phyloP scores from a whole-genome alignment of 2,113 vertebrate genomes.

The Notarius quadriscutis region DNA sequence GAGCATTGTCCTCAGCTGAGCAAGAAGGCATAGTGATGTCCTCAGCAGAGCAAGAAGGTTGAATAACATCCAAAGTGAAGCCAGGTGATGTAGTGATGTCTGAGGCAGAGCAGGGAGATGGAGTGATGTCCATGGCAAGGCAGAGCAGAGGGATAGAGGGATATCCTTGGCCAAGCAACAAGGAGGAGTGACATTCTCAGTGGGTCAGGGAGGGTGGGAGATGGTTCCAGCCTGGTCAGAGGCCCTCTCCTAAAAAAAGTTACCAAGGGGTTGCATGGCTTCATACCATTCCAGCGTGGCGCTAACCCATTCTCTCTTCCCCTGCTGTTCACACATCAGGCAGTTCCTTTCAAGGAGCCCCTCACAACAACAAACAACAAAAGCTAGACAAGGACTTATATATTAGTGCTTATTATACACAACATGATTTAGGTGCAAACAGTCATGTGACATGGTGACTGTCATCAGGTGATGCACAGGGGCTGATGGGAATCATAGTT shows the following conservation, averaged over 20 bases:
- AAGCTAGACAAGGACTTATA: not conserved
- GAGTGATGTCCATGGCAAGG: not conserved
- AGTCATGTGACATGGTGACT: not conserved
- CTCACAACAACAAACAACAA: not conserved
- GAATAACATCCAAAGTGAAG: no score
- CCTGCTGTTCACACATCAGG: not conserved
- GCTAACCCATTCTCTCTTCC: not conserved
- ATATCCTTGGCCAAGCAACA: not conserved
- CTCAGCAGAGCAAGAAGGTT: no score
- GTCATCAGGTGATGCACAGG: no score
- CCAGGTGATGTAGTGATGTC: no score
- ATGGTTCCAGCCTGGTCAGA: not conserved
- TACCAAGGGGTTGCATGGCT: not conserved
- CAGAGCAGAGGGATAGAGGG: not conserved
- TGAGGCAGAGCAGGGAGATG: not conserved
- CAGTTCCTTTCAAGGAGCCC: not conserved
- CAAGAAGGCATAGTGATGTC: no score
- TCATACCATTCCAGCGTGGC: not conserved
- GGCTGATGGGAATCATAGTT: not conserved
- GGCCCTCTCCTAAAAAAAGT: not conserved
- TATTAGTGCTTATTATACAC: not conserved
- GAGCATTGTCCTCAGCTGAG: no score
- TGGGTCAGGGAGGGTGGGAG: no score
- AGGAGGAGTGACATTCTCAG: not conserved
- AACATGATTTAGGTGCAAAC: not conserved